Evolutionary conservation across 2,797 vertebrate species (phyloP).

Genomic region (Alectoris magna): DNA sequence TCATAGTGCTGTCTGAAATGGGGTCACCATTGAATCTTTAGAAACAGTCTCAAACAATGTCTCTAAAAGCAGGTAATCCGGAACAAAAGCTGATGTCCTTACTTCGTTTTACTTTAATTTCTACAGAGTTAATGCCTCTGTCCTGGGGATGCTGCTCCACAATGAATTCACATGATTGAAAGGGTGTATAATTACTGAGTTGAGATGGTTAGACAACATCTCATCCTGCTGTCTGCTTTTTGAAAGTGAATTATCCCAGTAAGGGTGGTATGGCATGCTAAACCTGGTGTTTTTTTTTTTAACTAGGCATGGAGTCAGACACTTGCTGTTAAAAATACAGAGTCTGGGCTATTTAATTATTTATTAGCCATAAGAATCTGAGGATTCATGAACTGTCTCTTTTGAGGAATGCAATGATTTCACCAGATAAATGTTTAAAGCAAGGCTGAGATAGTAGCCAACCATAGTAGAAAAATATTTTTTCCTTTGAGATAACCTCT

Average conservation of each 20-base stretch:
- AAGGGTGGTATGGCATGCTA: background rate
- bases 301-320: background rate
- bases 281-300: background rate
- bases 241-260: background rate
- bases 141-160: rapidly evolving
- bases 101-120: slow-evolving; percentile 1
- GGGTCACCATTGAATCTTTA: background rate
- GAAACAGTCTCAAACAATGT: background rate
- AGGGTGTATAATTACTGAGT: background rate
- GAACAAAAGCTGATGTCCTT: background rate
- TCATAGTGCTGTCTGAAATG: rapidly evolving
- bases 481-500: slow-evolving; percentile 68
- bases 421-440: slow-evolving; percentile 60
- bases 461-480: slow-evolving; percentile 25
- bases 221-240: background rate
- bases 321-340: slow-evolving; percentile 3
- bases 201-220: background rate
- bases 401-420: slow-evolving; percentile 59
- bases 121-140: background rate
- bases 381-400: background rate
- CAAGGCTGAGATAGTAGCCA: background rate
- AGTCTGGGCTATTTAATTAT: slow-evolving; percentile 52
- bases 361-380: slow-evolving; percentile 35
- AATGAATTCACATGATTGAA: background rate
- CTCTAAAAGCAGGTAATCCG: background rate